Percentiles rank a stretch among this genome's conserved stretches.
Evolutionary conservation across 2,113 vertebrate species (phyloP).

Genomic region (Pogonocichla stellata): DNA sequence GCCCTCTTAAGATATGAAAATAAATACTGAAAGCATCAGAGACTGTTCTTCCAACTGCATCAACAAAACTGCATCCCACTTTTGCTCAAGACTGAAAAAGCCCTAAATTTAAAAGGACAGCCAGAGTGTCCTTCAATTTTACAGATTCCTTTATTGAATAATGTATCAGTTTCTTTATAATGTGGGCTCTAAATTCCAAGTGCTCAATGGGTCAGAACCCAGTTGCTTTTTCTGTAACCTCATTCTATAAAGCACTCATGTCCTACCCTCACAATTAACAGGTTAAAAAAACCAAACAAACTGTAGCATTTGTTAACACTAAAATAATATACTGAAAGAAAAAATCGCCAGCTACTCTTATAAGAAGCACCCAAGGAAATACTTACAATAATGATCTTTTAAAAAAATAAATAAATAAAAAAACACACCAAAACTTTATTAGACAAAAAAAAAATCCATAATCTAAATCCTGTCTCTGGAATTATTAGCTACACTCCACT

Average conservation of each 20-base stretch:
- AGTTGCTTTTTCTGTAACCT: background rate
- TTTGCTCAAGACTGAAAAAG: background rate
- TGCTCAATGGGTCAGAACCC: background rate
- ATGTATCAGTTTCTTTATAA: background rate
- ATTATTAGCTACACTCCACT: background rate
- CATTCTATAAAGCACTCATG: background rate
- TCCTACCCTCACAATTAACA: background rate
- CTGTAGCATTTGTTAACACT: background rate
- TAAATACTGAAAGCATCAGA: background rate
- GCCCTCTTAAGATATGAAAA: background rate
- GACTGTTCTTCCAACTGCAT: background rate
- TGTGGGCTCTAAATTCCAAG: background rate
- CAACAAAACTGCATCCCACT: background rate
- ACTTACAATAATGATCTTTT: background rate
- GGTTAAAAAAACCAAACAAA: background rate
- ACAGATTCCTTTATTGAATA: background rate
- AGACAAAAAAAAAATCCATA: background rate
- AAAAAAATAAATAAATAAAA: background rate
- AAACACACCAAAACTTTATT: background rate
- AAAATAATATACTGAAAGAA: background rate
- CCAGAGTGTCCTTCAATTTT: background rate
- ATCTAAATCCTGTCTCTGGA: background rate
- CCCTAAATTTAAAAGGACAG: background rate
- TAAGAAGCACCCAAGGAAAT: background rate
- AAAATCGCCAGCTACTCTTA: background rate